Percentiles rank a stretch among this genome's conserved stretches.
Evolutionary conservation across 2,113 vertebrate species (phyloP).

Genomic region (Paratilapia polleni): DNA sequence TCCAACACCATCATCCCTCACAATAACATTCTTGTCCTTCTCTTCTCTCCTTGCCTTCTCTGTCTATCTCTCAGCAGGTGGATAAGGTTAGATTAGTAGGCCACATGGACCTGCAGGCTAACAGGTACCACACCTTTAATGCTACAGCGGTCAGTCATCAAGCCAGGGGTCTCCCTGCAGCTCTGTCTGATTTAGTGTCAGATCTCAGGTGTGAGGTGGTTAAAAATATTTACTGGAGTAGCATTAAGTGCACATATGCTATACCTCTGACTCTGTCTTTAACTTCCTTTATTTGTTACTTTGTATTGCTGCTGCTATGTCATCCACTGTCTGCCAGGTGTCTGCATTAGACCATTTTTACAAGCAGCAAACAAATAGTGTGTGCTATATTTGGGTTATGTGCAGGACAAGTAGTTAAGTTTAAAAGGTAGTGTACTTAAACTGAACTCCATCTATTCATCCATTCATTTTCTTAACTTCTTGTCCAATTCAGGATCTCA

Average conservation of each 20-base stretch:
- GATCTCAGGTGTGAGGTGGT: constrained; percentile 31
- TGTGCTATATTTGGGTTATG: neutral
- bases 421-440: neutral
- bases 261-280: neutral
- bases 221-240: constrained; percentile 9
- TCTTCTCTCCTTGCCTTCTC: constrained; percentile 23
- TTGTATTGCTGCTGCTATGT: neutral
- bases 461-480: neutral
- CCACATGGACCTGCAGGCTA: constrained; percentile 52
- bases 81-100: constrained; percentile 74
- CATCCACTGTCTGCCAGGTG: neutral
- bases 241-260: neutral
- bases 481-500: neutral
- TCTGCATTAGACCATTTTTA: neutral
- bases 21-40: constrained; percentile 59
- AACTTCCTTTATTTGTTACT: neutral
- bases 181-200: constrained; percentile 25
- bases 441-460: neutral
- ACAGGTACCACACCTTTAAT: constrained; percentile 70
- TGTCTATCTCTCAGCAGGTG: constrained; percentile 63
- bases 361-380: neutral
- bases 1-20: constrained; percentile 60
- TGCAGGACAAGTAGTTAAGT: neutral
- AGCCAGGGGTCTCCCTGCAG: constrained; percentile 51
- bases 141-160: constrained; percentile 67